A percentile compares a stretch with the other conserved stretches of the same genome.
Conservation (phyloP, 2,113 vertebrate species). For the Plecturocebus donacophilus region DNA sequence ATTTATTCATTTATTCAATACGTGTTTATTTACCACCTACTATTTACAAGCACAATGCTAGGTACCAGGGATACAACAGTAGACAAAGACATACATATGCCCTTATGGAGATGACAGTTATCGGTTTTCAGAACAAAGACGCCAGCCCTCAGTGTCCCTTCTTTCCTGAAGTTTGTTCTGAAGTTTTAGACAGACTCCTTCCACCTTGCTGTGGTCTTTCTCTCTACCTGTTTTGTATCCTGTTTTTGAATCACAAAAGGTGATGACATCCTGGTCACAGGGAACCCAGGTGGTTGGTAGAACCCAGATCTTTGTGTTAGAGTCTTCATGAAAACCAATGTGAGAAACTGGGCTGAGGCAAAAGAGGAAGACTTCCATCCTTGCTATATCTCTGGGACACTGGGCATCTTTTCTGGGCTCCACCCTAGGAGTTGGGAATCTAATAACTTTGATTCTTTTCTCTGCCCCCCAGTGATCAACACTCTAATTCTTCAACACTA, state of each 20-base stretch:
- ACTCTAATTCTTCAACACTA: not conserved
- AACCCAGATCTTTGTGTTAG: not conserved
- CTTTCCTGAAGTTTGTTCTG: not conserved
- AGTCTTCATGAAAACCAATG: not conserved
- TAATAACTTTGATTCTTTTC: not conserved
- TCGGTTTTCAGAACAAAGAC: not conserved
- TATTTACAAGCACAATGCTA: not conserved
- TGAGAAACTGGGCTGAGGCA: not conserved
- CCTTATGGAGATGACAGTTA: not conserved
- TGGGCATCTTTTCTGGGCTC: not conserved
- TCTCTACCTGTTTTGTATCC: not conserved
- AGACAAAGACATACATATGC: not conserved
- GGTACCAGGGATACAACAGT: not conserved
- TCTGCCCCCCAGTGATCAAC: not conserved
- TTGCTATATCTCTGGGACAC: not conserved
- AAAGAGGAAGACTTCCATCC: not conserved
- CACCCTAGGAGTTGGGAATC: not conserved
- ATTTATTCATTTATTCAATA: not conserved
- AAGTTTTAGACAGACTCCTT: not conserved
- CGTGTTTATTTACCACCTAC: not conserved
- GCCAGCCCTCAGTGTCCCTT: not conserved
- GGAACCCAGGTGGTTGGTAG: not conserved
- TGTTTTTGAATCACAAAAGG: not conserved
- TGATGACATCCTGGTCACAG: not conserved
- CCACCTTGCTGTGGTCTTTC: not conserved